Evolutionary conservation across 2,888 invertebrate genomes (phyloP).

Genomic region (Archaeoteleia sp.): DNA sequence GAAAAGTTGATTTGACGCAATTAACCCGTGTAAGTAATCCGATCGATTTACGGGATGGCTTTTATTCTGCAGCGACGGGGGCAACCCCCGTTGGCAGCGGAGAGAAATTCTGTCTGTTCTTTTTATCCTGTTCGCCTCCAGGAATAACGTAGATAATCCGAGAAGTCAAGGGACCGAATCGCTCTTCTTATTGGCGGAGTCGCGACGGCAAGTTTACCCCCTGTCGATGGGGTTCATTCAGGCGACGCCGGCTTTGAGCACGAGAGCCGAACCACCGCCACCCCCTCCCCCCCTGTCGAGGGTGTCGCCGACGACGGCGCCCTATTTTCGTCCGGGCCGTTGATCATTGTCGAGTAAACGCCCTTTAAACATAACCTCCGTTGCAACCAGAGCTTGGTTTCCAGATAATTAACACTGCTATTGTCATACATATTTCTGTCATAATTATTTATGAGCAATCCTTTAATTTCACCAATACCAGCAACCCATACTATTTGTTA

Average conservation of each 20-base stretch:
- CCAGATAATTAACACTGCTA: too few relatives aligned
- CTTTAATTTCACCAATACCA: too few relatives aligned
- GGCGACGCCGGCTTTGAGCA: constrained; percentile 17
- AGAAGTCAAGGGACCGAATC: constrained; percentile 23
- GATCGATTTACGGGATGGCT: too few relatives aligned
- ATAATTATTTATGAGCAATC: too few relatives aligned
- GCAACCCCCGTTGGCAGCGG: background rate
- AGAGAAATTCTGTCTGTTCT: constrained; percentile 3
- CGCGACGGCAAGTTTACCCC: constrained; percentile 47
- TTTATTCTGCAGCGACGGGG: too few relatives aligned
- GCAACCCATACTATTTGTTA: too few relatives aligned
- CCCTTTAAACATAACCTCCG: constrained; percentile 35
- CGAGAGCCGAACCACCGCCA: constrained; percentile 25
- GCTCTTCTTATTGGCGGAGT: constrained; percentile 43
- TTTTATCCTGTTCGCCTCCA: constrained; percentile 19
- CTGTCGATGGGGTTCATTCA: constrained; percentile 37
- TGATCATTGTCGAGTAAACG: constrained; percentile 41
- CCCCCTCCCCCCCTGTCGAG: constrained; percentile 10
- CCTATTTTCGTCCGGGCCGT: constrained; percentile 43
- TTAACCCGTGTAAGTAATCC: too few relatives aligned
- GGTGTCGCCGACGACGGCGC: constrained; percentile 47
- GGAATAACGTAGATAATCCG: constrained; percentile 37
- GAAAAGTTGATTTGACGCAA: too few relatives aligned
- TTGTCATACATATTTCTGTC: too few relatives aligned
- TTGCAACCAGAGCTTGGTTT: constrained; percentile 28